Evolutionary conservation across 2,797 vertebrate species (phyloP).

Genomic region (Pipistrellus pygmaeus): DNA sequence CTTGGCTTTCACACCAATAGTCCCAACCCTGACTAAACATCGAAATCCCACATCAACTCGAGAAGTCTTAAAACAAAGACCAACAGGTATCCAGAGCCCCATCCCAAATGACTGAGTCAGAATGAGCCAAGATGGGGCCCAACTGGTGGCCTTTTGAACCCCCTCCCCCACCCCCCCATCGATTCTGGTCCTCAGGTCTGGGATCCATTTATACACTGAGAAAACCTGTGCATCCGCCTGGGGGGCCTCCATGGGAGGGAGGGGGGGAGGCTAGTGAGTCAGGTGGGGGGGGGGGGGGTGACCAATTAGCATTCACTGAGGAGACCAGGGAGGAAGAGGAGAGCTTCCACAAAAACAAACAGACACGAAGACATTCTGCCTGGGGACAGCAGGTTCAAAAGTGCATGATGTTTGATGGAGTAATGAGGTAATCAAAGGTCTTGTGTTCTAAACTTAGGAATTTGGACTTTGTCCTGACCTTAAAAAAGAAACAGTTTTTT

Average conservation of each 20-base stretch:
- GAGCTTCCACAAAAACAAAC: not conserved
- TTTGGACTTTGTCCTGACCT: not conserved
- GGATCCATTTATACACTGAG: not conserved
- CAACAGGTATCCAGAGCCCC: not conserved
- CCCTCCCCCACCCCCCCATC: too few relatives aligned
- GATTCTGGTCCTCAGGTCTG: not conserved
- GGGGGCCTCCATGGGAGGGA: not conserved
- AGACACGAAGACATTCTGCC: not conserved
- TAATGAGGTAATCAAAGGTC: not conserved
- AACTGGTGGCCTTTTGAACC: not conserved
- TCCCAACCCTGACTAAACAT: not conserved
- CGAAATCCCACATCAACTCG: not conserved
- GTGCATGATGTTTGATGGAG: too few relatives aligned
- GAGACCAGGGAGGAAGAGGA: not conserved
- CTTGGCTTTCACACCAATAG: not conserved
- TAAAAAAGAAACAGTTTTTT: not conserved
- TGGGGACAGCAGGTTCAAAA: not conserved
- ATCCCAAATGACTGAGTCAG: not conserved
- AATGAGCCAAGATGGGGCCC: not conserved
- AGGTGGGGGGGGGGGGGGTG: not conserved
- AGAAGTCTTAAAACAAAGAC: slow-evolving; percentile 4
- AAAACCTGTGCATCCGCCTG: not conserved
- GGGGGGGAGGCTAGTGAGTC: not conserved
- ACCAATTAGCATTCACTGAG: not conserved
- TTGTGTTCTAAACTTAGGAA: not conserved